These are phyloP conservation scores for Nannoperca obscura DNA, from an alignment of 2,797 vertebrate species.

Conservation along the genomic window DNA sequence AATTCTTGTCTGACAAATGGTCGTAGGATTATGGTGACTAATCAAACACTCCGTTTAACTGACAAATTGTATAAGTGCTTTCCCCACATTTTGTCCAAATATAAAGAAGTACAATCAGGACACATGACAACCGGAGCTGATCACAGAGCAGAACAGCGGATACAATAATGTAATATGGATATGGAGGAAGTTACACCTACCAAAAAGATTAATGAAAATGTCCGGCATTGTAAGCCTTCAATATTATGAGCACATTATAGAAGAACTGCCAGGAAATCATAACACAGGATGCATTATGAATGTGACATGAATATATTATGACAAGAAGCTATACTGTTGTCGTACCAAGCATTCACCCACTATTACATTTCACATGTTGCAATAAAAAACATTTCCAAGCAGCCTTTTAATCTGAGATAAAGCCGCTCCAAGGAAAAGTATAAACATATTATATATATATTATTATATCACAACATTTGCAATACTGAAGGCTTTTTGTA, in stretches of 20 bases:
- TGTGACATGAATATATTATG: conserved; percentile 29
- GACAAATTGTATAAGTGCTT: conserved; percentile 30
- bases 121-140: conserved; percentile 22
- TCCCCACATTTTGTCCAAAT: conserved; percentile 9
- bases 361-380: not conserved
- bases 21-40: conserved; percentile 39
- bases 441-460: too few relatives aligned
- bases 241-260: conserved; percentile 22
- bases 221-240: conserved; percentile 4
- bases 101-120: not conserved
- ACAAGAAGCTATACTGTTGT: conserved; percentile 22
- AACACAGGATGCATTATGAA: conserved; percentile 34
- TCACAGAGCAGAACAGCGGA: conserved; percentile 2
- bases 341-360: not conserved
- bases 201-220: conserved; percentile 28
- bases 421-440: not conserved
- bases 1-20: conserved; percentile 37
- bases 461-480: not conserved
- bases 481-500: not conserved
- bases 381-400: conserved; percentile 14
- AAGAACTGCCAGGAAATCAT: conserved; percentile 6
- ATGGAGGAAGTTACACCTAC: conserved; percentile 8
- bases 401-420: not conserved
- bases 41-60: conserved; percentile 43
- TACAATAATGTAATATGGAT: conserved; percentile 10